Evolutionary conservation across 1,140 invertebrate genomes (phyloP), one percentile per base, ranked within the genome.

Genomic region (Cephus cinctus): DNA sequence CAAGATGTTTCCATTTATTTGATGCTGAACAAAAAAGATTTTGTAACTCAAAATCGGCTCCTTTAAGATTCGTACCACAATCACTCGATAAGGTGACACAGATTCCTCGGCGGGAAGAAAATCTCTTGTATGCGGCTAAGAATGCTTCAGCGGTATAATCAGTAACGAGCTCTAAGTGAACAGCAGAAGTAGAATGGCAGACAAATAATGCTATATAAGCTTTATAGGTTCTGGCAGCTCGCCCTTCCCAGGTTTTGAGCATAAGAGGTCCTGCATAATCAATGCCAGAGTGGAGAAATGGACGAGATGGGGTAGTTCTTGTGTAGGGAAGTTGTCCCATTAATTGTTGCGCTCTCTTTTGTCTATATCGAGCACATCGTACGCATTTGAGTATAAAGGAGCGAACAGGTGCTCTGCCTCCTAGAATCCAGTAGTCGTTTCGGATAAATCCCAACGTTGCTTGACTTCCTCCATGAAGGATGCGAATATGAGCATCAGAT

Each of bases 211-310:
- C 59, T 6, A 77, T 58, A 32, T 67, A 77, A 8, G 48, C 39
- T 51, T 77, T 77, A 8, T 32, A 50, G 0, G 41, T 32, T 11
- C 42, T 47, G 5, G 27, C 19, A 2, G 39, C 52, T 19, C 59
- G 42, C 4, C 47, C 49, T n/a, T 32, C 36, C 14, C 48, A 36
- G 8, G 40, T 41, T 46, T 65, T 72, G 0, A 77, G 43, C 11
- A 27, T 9, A 16, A 75, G 56, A 6, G 67, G 65, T 3, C 75
- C 76, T 1, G 64, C 69, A 49, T 57, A 77, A 54, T 78, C 74
- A 0, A 75, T 56, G 0, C 69, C 76, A 0, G 51, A 52, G 11
- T 67, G 38, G 23, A 50, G 43, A 47, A 79, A 79, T 3, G 69
- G 63, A 5, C 57, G 45, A 1, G 53, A 30, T 3, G 54, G 49